Evolutionary conservation across 2,797 vertebrate species (phyloP).

Genomic region (Microctenopoma steveboyesi): DNA sequence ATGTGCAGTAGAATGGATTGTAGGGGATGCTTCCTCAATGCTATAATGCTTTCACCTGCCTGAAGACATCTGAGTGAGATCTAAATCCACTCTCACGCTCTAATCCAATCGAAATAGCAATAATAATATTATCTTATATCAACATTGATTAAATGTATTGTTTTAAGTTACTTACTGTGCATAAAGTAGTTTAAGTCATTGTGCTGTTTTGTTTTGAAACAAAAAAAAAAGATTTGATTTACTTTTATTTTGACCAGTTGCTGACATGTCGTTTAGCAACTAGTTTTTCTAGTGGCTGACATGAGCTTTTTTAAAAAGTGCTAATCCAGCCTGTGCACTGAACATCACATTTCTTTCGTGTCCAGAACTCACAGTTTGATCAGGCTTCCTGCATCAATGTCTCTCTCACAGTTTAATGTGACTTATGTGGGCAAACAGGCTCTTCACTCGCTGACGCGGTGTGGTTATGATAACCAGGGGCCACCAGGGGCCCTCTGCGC

Average conservation of each 20-base stretch:
- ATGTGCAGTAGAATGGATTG: slow-evolving; percentile 57
- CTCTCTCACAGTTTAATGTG: neutral
- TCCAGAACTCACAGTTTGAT: no score
- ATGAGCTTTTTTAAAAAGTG: no score
- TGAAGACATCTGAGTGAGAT: slow-evolving; percentile 36
- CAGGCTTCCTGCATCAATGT: no score
- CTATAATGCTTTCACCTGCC: slow-evolving; percentile 63
- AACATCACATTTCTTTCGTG: no score
- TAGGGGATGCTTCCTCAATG: slow-evolving; percentile 30
- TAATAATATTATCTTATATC: neutral
- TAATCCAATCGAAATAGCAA: slow-evolving; percentile 12
- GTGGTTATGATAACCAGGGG: slow-evolving; percentile 18
- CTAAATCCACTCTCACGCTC: slow-evolving; percentile 18
- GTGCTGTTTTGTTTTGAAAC: no score
- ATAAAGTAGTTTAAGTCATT: neutral
- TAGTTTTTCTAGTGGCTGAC: no score
- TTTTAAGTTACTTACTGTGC: neutral
- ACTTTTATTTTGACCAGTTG: no score
- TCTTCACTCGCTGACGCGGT: neutral
- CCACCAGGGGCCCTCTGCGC: slow-evolving; percentile 48
- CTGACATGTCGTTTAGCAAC: no score
- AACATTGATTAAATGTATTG: neutral
- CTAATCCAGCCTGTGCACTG: no score
- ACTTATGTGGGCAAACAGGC: neutral
- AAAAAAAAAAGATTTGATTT: no score